These are phyloP conservation scores for Nymphicus hollandicus DNA, from an alignment of 2,113 vertebrate genomes.

Conservation along the genomic window DNA sequence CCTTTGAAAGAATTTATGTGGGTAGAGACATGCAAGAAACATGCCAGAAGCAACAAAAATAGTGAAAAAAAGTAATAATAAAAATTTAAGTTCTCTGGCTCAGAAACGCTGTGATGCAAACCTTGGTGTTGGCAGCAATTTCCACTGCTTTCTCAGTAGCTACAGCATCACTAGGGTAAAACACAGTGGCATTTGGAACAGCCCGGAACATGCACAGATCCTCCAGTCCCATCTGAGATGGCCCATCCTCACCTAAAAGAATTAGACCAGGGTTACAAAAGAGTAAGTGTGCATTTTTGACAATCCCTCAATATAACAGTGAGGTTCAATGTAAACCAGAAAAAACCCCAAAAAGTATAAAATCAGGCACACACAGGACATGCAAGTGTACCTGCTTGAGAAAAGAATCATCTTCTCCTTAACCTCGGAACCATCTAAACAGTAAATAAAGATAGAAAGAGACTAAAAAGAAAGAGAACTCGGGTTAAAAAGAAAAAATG, in stretches of 20 bases:
- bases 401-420: slow-evolving; percentile 70
- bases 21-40: not conserved
- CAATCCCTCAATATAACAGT: not conserved
- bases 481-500: slow-evolving; percentile 58
- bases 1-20: not conserved
- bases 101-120: slow-evolving; percentile 45
- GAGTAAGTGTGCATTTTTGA: not conserved
- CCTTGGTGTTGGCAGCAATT: slow-evolving; percentile 90
- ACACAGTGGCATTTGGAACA: slow-evolving; percentile 86
- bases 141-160: slow-evolving; percentile 93
- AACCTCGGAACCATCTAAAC: slow-evolving; percentile 65
- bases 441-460: slow-evolving; percentile 68
- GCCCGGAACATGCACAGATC: slow-evolving; percentile 90
- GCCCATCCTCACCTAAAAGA: slow-evolving; percentile 89
- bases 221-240: slow-evolving; percentile 93
- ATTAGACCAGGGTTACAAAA: not conserved
- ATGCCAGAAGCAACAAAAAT: not conserved
- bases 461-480: slow-evolving; percentile 72
- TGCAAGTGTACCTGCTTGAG: slow-evolving; percentile 70
- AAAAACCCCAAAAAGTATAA: not conserved
- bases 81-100: not conserved
- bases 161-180: slow-evolving; percentile 91
- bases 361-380: slow-evolving; percentile 61
- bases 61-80: not conserved
- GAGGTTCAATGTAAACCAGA: not conserved